Percentiles rank a stretch among this genome's conserved stretches.
Conservation (phyloP, 2,888 invertebrate genomes). For the Exephanes ischioxanthus region DNA sequence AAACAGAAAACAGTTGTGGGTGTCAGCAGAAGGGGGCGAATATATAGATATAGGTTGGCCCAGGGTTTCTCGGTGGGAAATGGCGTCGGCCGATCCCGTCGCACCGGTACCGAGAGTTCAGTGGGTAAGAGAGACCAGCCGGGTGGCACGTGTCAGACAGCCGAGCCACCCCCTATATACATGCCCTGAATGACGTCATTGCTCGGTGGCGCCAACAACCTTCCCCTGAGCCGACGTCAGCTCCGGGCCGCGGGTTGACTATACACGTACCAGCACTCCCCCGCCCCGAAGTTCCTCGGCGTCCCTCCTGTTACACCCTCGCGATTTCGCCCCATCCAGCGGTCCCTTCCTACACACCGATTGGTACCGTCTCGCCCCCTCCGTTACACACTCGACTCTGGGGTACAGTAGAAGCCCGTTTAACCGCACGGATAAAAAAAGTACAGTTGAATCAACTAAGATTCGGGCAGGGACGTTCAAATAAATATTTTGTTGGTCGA, state of each 20-base stretch:
- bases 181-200: constrained; percentile 78
- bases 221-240: constrained; percentile 77
- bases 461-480: too few species aligned
- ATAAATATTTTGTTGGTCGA: too few species aligned
- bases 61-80: constrained; percentile 36
- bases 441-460: too few species aligned
- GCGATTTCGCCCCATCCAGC: constrained; percentile 14
- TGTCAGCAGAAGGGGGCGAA: constrained; percentile 6
- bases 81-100: constrained; percentile 60
- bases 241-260: constrained; percentile 44
- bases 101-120: constrained; percentile 70
- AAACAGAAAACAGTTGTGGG: constrained; percentile 13
- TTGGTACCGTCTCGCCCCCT: background rate
- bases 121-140: constrained; percentile 70
- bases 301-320: constrained; percentile 5
- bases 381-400: background rate
- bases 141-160: constrained; percentile 76
- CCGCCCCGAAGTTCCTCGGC: constrained; percentile 26
- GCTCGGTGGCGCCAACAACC: constrained; percentile 77
- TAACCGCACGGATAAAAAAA: too few species aligned
- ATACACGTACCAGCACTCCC: constrained; percentile 26
- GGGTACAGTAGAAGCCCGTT: too few species aligned
- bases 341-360: constrained; percentile 15
- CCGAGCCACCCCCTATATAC: constrained; percentile 59
- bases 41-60: background rate